Evolutionary conservation across 2,113 vertebrate species (phyloP), one percentile per base, ranked within the genome.

Genomic region (Salvelinus fontinalis): DNA sequence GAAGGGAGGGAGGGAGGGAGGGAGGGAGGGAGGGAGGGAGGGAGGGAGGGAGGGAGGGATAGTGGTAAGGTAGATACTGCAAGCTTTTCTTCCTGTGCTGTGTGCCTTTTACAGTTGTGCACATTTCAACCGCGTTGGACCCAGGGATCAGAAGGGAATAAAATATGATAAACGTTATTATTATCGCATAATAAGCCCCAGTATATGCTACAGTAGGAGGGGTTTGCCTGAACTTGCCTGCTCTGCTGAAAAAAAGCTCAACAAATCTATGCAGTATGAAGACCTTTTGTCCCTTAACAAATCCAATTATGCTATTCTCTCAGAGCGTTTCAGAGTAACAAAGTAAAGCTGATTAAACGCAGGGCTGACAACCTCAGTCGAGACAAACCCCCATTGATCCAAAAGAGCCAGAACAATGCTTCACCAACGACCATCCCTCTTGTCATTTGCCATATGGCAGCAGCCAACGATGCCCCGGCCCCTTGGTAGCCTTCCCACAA

Each of bases 41-140:
- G 5, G 31, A 0, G 31, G 31, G 4, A 31, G 31, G 1, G 7
- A 9, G 2, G 34, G 7, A 39, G 20, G 44, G 44, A 57, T 44
- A 74, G 64, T 59, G 26, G 73, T 26, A 29, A 48, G 31, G 59
- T 64, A 75, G 57, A 51, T 73, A 34, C 66, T 18, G 22, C 44
- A 11, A 70, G 66, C 70, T 71, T 29, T 29, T 59, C 78, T 74
- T 68, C 67, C 22, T 44, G 39, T 39, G 39, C 59, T 68, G 44
- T 74, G 65, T 75, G 64, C 57, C 18, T 74, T 77, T 77, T 77
- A n/a, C 73, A 82, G 79, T 75, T 67, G 18, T 60, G 57, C 54
- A 62, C 39, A 9, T 39, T 39, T 39, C 1, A 9, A 39, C 39
- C 39, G 8, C 8, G 8, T 39, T 39, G 39, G 39, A 39, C 39